Evolutionary conservation across 1,140 invertebrate species (phyloP).

Genomic region (Paracyclopina nana): DNA sequence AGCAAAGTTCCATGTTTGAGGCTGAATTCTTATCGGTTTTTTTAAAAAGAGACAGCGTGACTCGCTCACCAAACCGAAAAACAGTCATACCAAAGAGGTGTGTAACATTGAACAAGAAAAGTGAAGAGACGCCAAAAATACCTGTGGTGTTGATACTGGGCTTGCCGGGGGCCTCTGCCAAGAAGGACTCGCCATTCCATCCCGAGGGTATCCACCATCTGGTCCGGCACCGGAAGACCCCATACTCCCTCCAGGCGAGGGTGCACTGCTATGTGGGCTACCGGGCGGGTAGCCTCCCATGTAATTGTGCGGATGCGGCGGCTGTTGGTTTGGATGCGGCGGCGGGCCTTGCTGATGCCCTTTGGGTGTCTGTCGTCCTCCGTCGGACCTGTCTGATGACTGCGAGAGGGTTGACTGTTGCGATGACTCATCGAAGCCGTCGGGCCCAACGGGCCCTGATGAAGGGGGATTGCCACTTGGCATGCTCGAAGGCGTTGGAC

Average conservation of each 20-base stretch:
- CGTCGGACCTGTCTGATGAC: slow-evolving; percentile 37
- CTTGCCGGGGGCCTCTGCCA: slow-evolving; percentile 72
- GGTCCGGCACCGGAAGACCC: slow-evolving; percentile 53
- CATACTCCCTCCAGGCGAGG: slow-evolving; percentile 58
- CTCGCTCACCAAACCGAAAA: too few relatives aligned
- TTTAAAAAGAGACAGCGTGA: too few relatives aligned
- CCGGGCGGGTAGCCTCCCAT: slow-evolving; percentile 17
- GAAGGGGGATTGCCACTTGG: slow-evolving; percentile 24
- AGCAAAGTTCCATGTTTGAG: too few relatives aligned
- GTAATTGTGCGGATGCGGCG: background rate
- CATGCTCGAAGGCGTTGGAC: slow-evolving; percentile 12
- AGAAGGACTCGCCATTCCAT: slow-evolving; percentile 23
- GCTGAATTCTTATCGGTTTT: too few relatives aligned
- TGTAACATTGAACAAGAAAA: too few relatives aligned
- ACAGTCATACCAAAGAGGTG: too few relatives aligned
- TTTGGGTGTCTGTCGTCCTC: slow-evolving; percentile 14
- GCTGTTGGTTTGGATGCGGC: background rate
- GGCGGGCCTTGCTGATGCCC: background rate
- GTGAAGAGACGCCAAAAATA: too few relatives aligned
- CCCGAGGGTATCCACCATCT: slow-evolving; percentile 58
- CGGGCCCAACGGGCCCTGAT: slow-evolving; percentile 62
- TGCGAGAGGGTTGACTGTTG: slow-evolving; percentile 78
- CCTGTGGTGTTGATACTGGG: slow-evolving; percentile 38
- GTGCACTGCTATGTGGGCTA: slow-evolving; percentile 47
- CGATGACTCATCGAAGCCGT: slow-evolving; percentile 57